Conservation (phyloP, 1,140 invertebrate species). For the Uloborus diversus region DNA sequence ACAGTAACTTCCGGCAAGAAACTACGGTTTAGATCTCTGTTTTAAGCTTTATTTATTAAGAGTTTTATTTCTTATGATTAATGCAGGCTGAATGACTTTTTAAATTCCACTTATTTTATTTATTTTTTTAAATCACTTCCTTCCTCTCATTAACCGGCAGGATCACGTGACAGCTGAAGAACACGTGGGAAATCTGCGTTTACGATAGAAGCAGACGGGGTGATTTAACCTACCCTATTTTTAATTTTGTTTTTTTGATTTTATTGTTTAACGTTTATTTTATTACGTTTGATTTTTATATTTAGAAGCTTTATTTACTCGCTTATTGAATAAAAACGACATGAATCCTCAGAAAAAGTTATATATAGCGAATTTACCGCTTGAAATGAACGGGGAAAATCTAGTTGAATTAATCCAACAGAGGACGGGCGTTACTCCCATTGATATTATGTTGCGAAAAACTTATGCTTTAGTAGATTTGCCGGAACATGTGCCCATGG, state of each 20-base stretch:
- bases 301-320: neutral
- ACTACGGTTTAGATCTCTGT: neutral
- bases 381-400: neutral
- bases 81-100: neutral
- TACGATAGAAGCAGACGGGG: neutral
- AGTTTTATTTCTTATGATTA: neutral
- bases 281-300: neutral
- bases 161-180: slow-evolving; percentile 31
- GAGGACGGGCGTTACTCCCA: slow-evolving; percentile 26
- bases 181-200: slow-evolving; percentile 39
- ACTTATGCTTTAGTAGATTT: slow-evolving; percentile 34
- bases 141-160: neutral
- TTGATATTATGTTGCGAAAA: neutral
- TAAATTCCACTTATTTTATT: neutral
- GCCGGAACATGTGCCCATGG: neutral
- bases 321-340: no score
- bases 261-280: neutral
- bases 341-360: neutral
- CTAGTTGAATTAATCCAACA: slow-evolving; percentile 9
- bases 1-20: neutral
- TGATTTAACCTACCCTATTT: neutral
- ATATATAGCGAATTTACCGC: slow-evolving; percentile 8
- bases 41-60: neutral
- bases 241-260: slow-evolving; percentile 4
- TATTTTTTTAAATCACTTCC: neutral